A percentile compares a stretch with the other conserved stretches of the same genome.
phyloP scores from a whole-genome alignment of 2,113 vertebrate species.

The Tretioscincus oriximinensis region DNA sequence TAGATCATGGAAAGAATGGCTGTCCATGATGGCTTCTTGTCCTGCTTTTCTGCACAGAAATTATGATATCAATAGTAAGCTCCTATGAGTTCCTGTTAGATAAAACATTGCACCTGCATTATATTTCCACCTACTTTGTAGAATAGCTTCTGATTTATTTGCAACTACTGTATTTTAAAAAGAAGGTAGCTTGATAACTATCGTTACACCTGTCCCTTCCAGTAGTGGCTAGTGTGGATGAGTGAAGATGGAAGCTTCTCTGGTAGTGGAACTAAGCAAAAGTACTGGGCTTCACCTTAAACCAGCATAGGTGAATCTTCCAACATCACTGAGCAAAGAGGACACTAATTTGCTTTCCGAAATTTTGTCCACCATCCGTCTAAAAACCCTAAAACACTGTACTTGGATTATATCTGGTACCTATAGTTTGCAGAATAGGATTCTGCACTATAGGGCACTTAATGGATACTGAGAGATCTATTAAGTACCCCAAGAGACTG shows the following conservation, averaged over 20 bases:
- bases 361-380: background rate
- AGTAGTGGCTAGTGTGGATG: too few relatives aligned
- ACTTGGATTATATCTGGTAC: background rate
- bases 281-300: too few relatives aligned
- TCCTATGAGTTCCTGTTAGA: background rate
- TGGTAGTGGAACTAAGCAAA: too few relatives aligned
- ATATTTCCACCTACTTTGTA: background rate
- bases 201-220: too few relatives aligned
- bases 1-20: background rate
- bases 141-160: conserved; percentile 10
- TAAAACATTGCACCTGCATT: background rate
- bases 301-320: too few relatives aligned
- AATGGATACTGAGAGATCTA: too few relatives aligned
- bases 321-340: background rate
- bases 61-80: background rate
- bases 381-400: background rate
- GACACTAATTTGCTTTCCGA: background rate
- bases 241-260: too few relatives aligned
- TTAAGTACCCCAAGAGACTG: background rate
- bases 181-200: background rate
- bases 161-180: conserved; percentile 1
- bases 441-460: background rate
- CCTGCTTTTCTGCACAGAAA: background rate
- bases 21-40: background rate
- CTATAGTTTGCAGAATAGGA: background rate